A percentile compares a stretch with the other conserved stretches of the same genome.
These are phyloP conservation scores for Dendrophyllia cribrosa DNA, from an alignment of 64 coral and sea anemone genomes.

Conservation along the genomic window DNA sequence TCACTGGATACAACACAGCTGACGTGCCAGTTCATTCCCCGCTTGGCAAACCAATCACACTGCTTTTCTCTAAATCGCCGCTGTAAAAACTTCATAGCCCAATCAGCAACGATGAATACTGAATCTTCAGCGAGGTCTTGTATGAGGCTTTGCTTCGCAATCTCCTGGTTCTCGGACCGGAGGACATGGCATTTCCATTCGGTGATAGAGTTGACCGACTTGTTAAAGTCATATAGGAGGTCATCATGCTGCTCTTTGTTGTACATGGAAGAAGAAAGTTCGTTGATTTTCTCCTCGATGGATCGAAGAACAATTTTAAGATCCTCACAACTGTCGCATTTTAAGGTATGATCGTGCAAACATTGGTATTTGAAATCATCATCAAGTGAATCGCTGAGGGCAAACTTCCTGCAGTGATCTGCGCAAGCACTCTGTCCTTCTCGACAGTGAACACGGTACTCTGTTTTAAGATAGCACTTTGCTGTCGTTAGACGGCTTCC, in stretches of 20 bases:
- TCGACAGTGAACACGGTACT: background rate
- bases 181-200: conserved; percentile 10
- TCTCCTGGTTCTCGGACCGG: conserved; percentile 13
- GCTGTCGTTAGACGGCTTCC: background rate
- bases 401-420: conserved; percentile 53
- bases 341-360: conserved; percentile 21
- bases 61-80: background rate
- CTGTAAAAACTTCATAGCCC: conserved; percentile 8
- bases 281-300: conserved; percentile 4
- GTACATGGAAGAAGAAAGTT: conserved; percentile 7
- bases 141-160: conserved; percentile 17
- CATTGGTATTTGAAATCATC: conserved; percentile 10
- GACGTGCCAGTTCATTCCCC: conserved; percentile 9
- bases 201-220: background rate
- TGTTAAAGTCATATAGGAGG: conserved; percentile 3
- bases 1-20: background rate
- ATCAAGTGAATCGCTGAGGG: conserved; percentile 50
- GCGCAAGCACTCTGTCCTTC: conserved; percentile 10
- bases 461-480: conserved; percentile 40
- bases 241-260: conserved; percentile 2
- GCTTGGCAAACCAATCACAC: background rate
- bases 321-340: conserved; percentile 19
- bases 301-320: background rate
- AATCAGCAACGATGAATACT: background rate
- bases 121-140: background rate